Conservation (phyloP, 1,140 invertebrate species). For the Drosophila simulans region DNA sequence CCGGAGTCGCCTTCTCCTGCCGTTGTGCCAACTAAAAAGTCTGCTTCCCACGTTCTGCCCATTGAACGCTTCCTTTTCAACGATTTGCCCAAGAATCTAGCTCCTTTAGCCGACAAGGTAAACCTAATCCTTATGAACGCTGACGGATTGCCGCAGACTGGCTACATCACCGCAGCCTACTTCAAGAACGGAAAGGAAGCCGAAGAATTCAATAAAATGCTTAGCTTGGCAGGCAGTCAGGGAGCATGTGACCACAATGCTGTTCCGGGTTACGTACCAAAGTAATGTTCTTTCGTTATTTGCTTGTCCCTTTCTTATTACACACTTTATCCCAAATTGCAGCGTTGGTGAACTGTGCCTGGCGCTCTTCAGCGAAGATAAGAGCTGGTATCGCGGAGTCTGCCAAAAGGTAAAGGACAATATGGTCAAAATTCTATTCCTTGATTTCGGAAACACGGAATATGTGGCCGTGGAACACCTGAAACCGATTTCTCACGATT, state of each 20-base stretch:
- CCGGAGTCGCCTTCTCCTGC: slow-evolving; percentile 15
- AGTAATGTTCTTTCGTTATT: slow-evolving; percentile 14
- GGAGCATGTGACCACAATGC: slow-evolving; percentile 4
- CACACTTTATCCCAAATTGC: background rate
- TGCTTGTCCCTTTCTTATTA: no score
- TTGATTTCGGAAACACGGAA: slow-evolving; percentile 57
- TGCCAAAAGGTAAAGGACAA: slow-evolving; percentile 29
- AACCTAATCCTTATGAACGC: slow-evolving; percentile 17
- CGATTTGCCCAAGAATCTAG: slow-evolving; percentile 14
- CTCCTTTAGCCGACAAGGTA: slow-evolving; percentile 28
- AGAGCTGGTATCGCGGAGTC: slow-evolving; percentile 58
- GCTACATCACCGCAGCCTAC: slow-evolving; percentile 41
- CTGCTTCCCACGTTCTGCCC: background rate
- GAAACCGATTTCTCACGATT: slow-evolving; percentile 38
- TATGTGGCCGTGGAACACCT: slow-evolving; percentile 26
- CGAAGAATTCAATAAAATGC: slow-evolving; percentile 11
- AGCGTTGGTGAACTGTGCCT: slow-evolving; percentile 61
- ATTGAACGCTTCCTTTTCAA: slow-evolving; percentile 36
- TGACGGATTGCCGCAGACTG: slow-evolving; percentile 8
- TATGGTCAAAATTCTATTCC: slow-evolving; percentile 28
- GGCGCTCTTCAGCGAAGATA: slow-evolving; percentile 40
- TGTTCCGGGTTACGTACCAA: slow-evolving; percentile 31
- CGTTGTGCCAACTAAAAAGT: background rate
- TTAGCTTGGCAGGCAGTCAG: slow-evolving; percentile 4
- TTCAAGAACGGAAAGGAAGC: slow-evolving; percentile 18